These are phyloP conservation scores for Microtus ochrogaster DNA, from an alignment of 2,113 vertebrate species.

Conservation along the genomic window DNA sequence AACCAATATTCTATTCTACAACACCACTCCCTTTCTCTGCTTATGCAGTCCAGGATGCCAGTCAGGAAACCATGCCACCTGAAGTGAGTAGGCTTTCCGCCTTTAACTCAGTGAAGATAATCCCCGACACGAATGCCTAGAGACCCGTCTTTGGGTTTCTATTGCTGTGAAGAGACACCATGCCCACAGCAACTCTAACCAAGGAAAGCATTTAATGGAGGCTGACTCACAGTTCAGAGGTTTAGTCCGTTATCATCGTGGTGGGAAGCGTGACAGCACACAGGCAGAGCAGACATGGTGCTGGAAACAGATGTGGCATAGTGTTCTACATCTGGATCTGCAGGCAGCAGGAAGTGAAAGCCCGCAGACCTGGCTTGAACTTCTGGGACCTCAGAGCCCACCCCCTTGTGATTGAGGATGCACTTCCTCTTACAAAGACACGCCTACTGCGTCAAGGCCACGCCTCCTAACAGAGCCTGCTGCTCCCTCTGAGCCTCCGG, in stretches of 20 bases:
- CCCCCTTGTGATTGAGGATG: background rate
- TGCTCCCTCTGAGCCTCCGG: background rate
- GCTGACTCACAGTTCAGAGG: background rate
- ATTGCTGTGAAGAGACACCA: background rate
- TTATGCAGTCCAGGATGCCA: background rate
- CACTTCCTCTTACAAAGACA: background rate
- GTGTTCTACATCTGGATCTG: background rate
- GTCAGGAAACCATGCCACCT: background rate
- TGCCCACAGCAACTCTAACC: background rate
- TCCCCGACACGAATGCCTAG: background rate
- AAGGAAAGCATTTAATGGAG: background rate
- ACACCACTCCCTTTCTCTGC: background rate
- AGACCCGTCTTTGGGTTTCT: background rate
- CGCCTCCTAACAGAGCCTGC: background rate
- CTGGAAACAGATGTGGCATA: background rate
- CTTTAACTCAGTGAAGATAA: background rate
- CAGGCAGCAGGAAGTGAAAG: background rate
- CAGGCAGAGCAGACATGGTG: background rate
- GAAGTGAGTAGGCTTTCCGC: background rate
- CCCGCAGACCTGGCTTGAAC: background rate
- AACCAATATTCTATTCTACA: background rate
- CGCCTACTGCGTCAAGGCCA: background rate
- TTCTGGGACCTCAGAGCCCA: background rate
- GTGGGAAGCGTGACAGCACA: background rate
- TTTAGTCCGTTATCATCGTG: background rate